Evolutionary conservation across 2,113 vertebrate species (phyloP).

Genomic region (Formicarius rufipectus): DNA sequence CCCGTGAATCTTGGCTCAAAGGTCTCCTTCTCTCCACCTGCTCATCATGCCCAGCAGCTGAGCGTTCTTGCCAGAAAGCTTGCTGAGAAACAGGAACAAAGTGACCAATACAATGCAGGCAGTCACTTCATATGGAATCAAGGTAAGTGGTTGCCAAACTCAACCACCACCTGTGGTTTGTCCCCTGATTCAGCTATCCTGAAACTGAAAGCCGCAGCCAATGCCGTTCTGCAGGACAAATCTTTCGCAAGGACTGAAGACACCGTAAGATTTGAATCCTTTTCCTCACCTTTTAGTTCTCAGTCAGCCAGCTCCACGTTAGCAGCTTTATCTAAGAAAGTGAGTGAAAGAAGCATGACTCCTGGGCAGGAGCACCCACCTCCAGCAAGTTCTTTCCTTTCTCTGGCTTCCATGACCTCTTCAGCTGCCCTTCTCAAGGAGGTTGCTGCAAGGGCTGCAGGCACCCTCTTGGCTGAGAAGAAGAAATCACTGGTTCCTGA

Average conservation of each 20-base stretch:
- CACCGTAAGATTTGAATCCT: conserved; percentile 91
- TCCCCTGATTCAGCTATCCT: conserved; percentile 97
- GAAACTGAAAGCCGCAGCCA: conserved; percentile 96
- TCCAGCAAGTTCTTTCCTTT: conserved; percentile 92
- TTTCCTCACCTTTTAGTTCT: conserved; percentile 93
- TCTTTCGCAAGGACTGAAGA: conserved; percentile 86
- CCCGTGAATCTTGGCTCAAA: conserved; percentile 80
- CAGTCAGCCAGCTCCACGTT: conserved; percentile 98
- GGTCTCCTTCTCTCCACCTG: conserved; percentile 88
- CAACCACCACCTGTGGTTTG: conserved; percentile 84
- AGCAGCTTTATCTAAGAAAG: conserved; percentile 98
- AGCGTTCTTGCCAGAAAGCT: conserved; percentile 94
- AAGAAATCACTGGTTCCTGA: conserved; percentile 85
- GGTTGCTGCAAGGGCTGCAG: conserved; percentile 95
- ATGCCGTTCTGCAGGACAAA: conserved; percentile 96
- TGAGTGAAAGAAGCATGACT: conserved; percentile 91
- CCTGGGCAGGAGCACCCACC: conserved; percentile 85
- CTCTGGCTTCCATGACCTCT: conserved; percentile 96
- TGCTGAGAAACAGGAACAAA: conserved; percentile 86
- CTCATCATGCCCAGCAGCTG: conserved; percentile 95
- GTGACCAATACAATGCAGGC: conserved; percentile 79
- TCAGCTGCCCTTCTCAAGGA: conserved; percentile 97
- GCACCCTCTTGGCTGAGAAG: conserved; percentile 92
- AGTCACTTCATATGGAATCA: conserved; percentile 92
- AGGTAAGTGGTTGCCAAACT: conserved; percentile 91